phyloP scores from a whole-genome alignment of 2,888 invertebrate species.

The Ecliptopera silaceata region DNA sequence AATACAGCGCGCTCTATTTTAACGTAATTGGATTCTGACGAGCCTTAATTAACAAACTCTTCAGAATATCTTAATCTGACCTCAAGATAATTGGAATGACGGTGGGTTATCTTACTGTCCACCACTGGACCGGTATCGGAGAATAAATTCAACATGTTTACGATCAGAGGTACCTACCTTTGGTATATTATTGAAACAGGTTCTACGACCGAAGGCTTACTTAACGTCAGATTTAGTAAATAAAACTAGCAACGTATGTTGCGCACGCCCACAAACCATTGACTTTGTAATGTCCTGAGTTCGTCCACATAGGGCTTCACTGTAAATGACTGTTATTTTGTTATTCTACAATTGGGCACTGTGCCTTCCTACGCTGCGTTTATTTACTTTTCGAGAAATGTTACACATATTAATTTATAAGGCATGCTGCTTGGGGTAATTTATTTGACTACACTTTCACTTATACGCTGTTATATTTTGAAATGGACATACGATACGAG shows the following conservation, averaged over 20 bases:
- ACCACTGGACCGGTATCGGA: slow-evolving; percentile 45
- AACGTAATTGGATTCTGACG: slow-evolving; percentile 33
- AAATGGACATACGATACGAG: slow-evolving; percentile 10
- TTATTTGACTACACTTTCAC: slow-evolving; percentile 17
- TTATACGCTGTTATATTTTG: slow-evolving; percentile 12
- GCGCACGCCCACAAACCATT: slow-evolving; percentile 47
- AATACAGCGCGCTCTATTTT: slow-evolving; percentile 28
- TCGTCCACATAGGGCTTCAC: slow-evolving; percentile 45
- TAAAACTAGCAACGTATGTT: slow-evolving; percentile 53
- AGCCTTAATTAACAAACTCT: slow-evolving; percentile 37
- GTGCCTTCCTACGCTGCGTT: slow-evolving; percentile 41
- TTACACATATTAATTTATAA: slow-evolving; percentile 32
- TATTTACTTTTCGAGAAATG: slow-evolving; percentile 37
- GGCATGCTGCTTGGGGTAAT: slow-evolving; percentile 27
- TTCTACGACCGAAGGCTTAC: slow-evolving; percentile 43
- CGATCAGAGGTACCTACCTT: slow-evolving; percentile 42
- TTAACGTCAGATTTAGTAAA: slow-evolving; percentile 55
- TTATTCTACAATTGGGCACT: slow-evolving; percentile 45
- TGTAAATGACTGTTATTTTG: slow-evolving; percentile 38
- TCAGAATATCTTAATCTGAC: slow-evolving; percentile 39
- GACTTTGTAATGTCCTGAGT: slow-evolving; percentile 48
- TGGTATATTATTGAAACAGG: slow-evolving; percentile 44
- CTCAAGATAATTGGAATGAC: slow-evolving; percentile 47
- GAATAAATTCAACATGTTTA: slow-evolving; percentile 51
- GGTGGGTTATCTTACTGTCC: slow-evolving; percentile 40